A percentile compares a stretch with the other conserved stretches of the same genome.
Evolutionary conservation across 2,797 vertebrate species (phyloP).

Genomic region (Notamacropus eugenii): DNA sequence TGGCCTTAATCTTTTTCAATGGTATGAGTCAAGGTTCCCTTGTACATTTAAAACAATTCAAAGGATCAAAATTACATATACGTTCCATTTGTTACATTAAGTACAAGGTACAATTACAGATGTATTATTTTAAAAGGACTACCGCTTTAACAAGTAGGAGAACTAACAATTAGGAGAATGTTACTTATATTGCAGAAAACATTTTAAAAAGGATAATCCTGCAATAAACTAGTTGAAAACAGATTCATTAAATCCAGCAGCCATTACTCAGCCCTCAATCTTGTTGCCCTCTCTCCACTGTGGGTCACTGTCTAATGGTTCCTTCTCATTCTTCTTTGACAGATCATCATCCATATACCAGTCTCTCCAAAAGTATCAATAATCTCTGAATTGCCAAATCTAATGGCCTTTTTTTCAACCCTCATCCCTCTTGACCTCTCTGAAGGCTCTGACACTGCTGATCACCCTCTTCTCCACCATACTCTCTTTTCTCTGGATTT

Average conservation of each 20-base stretch:
- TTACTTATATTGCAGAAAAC: slow-evolving; percentile 40
- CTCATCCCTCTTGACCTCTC: too few relatives aligned
- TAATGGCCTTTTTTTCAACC: too few relatives aligned
- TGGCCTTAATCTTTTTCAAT: neutral
- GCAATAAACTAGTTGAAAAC: neutral
- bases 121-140: neutral
- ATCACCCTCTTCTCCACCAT: too few relatives aligned
- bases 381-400: too few relatives aligned
- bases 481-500: too few relatives aligned
- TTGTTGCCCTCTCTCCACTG: neutral
- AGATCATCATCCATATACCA: neutral
- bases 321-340: neutral
- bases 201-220: neutral
- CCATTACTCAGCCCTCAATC: too few relatives aligned
- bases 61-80: neutral
- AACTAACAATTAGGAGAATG: slow-evolving; percentile 24
- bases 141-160: neutral
- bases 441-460: too few relatives aligned
- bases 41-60: neutral
- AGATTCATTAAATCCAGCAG: neutral
- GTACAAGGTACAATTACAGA: neutral
- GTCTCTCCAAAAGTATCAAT: too few relatives aligned
- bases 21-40: neutral
- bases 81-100: neutral
- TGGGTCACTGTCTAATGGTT: neutral